phyloP scores from a whole-genome alignment of 2,113 vertebrate genomes.

The Forbesichthys agassizii region DNA sequence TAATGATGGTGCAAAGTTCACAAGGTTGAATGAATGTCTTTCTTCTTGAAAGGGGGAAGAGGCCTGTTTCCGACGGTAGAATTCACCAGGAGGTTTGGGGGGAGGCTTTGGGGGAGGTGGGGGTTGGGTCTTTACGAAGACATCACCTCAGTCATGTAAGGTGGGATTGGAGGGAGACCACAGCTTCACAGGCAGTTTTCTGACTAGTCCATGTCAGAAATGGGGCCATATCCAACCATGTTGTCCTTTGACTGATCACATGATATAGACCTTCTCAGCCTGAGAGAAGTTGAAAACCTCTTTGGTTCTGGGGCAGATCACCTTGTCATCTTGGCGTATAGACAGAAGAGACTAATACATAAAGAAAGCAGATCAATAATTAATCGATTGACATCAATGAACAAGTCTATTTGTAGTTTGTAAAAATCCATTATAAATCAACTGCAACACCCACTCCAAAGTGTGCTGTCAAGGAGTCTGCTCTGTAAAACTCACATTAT shows the following conservation, averaged over 20 bases:
- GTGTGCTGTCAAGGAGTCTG: no score
- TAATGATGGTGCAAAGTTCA: slow-evolving; percentile 49
- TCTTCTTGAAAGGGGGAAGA: slow-evolving; percentile 42
- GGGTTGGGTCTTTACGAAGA: background rate
- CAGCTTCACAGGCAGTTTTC: slow-evolving; percentile 48
- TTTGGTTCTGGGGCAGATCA: slow-evolving; percentile 99
- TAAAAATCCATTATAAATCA: no score
- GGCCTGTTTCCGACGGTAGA: slow-evolving; percentile 45
- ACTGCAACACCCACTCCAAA: no score
- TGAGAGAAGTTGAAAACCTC: slow-evolving; percentile 99
- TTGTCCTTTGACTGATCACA: slow-evolving; percentile 78
- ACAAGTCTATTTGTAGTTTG: no score
- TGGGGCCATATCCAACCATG: slow-evolving; percentile 37
- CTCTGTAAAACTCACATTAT: slow-evolving; percentile 86
- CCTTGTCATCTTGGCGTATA: slow-evolving; percentile 99
- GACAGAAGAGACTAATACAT: slow-evolving; percentile 92
- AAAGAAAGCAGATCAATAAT: slow-evolving; percentile 17
- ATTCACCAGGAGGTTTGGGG: slow-evolving; percentile 1
- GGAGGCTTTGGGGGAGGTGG: background rate
- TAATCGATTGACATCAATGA: background rate
- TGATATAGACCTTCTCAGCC: slow-evolving; percentile 99
- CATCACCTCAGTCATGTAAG: slow-evolving; percentile 14
- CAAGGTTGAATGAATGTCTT: slow-evolving; percentile 56
- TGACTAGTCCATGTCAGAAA: slow-evolving; percentile 6
- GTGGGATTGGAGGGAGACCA: slow-evolving; percentile 16